Base-by-base conservation (phyloP, 2,113 vertebrate genomes). In the Pongo pygmaeus region DNA sequence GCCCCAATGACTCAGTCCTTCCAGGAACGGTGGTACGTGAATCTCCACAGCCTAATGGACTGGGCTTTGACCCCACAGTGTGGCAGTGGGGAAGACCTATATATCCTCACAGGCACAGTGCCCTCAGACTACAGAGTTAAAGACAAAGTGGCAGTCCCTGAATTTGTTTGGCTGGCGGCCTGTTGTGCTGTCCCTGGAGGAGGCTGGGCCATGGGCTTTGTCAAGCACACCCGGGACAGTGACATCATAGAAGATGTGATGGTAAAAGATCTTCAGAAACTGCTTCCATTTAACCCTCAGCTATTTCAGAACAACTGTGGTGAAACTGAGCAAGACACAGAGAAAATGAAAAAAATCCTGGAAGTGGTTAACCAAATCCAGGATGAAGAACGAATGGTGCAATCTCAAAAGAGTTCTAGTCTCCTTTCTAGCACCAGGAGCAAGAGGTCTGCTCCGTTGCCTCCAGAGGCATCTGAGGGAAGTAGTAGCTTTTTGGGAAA, bases 151-250 rank as follows among this genome's bases (percentile, higher is more conserved):
- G 48, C 98, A 0, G 35, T 99, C 67, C 99, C 99, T 2, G 98
- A 98, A 59, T 97, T 69, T 7, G 96, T 99, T 4, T 99, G 99
- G 99, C 97, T 99, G 92, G 99, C 99, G 8, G 99, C 99, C 55
- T 99, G 99, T 38, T 99, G 99, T 14, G 98, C 98, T 18, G 75
- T 77, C 59, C 97, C 98, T 0, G 95, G 98, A 0, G 90, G 97
- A 5, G 96, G 98, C 52, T 99, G 99, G 99, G 99, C 99, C 70
- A 90, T 99, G 97, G 99, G 98, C 74, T 97, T 99, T 48, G 95
- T 99, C 90, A 98, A 99, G 94, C 97, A 94, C 32, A 52, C 12
- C 0, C 59, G 0, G 4, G 98, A 96, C 13, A 89, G 69, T 13
- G 97, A 92, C 48, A 91, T 98, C 83, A 94, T 99, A 70, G 98